These are phyloP conservation scores for Agrilus mali DNA, from an alignment of 2,888 invertebrate genomes.

Conservation along the genomic window DNA sequence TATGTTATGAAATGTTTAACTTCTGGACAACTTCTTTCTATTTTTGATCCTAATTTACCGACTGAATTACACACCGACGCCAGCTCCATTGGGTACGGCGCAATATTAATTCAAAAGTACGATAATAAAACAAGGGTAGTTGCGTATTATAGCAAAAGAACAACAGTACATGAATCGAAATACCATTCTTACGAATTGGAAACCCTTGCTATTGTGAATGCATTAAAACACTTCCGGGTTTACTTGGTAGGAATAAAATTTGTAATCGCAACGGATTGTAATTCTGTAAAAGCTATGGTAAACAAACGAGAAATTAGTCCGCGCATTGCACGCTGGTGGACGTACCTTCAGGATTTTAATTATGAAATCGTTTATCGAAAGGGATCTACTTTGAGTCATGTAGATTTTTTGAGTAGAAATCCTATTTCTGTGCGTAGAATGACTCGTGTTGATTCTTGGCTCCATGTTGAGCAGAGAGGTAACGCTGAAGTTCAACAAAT, in stretches of 20 bases:
- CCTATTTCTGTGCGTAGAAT: slow-evolving; percentile 14
- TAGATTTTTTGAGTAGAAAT: slow-evolving; percentile 13
- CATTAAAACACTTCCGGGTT: too few relatives aligned
- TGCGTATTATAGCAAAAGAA: slow-evolving; percentile 18
- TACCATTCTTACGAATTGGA: slow-evolving; percentile 23
- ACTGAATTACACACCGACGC: slow-evolving; percentile 21
- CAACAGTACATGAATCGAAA: slow-evolving; percentile 16
- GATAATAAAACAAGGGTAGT: slow-evolving; percentile 12
- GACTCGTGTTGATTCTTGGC: slow-evolving; percentile 11
- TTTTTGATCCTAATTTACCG: slow-evolving; percentile 15
- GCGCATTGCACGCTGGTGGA: slow-evolving; percentile 22
- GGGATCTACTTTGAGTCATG: slow-evolving; percentile 8
- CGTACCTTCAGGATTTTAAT: slow-evolving; percentile 17
- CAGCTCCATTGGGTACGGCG: slow-evolving; percentile 16
- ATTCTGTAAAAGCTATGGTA: slow-evolving; percentile 18
- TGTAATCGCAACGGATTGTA: slow-evolving; percentile 23
- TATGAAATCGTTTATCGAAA: slow-evolving; percentile 12
- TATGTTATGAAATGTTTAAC: slow-evolving; percentile 11
- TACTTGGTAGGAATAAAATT: slow-evolving; percentile 18
- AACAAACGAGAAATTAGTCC: slow-evolving; percentile 21
- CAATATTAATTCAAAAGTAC: slow-evolving; percentile 19
- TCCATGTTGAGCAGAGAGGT: slow-evolving; percentile 13
- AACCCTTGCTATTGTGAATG: slow-evolving; percentile 20
- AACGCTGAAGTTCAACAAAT: slow-evolving; percentile 10
- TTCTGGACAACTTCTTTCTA: slow-evolving; percentile 16